A percentile compares a stretch with the other conserved stretches of the same genome.
phyloP scores from a whole-genome alignment of 2,888 invertebrate species.

The Drosophila cyrtoloma region DNA sequence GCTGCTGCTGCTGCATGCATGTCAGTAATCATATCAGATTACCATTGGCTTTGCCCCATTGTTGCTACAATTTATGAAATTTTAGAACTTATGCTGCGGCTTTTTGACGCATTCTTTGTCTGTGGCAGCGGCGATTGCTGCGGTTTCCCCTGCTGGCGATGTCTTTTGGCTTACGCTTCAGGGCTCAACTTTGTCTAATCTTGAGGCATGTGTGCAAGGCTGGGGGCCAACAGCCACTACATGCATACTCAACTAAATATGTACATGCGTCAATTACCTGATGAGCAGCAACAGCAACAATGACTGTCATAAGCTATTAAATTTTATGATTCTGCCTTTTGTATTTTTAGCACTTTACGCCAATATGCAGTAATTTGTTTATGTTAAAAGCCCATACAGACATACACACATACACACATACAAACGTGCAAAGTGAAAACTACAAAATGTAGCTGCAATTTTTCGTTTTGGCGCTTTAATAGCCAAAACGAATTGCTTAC shows the following conservation, averaged over 20 bases:
- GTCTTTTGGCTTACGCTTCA: conserved; percentile 30
- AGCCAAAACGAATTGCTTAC: conserved; percentile 72
- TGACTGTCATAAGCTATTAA: conserved; percentile 52
- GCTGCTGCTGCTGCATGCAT: conserved; percentile 62
- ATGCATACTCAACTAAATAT: conserved; percentile 12
- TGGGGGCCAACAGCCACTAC: not conserved
- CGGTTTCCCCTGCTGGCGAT: conserved; percentile 41
- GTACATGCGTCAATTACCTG: conserved; percentile 45
- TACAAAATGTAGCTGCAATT: conserved; percentile 19
- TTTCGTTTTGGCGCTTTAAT: conserved; percentile 64
- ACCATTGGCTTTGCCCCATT: conserved; percentile 78
- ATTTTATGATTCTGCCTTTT: conserved; percentile 51
- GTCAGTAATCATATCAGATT: conserved; percentile 80
- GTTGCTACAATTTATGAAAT: conserved; percentile 80
- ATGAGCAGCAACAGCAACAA: conserved; percentile 36
- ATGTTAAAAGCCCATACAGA: conserved; percentile 28
- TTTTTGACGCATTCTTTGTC: conserved; percentile 75
- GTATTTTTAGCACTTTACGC: conserved; percentile 55
- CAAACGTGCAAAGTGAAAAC: conserved; percentile 24
- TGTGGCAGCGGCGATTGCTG: conserved; percentile 51
- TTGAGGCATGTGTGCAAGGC: conserved; percentile 20
- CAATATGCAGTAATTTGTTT: conserved; percentile 51
- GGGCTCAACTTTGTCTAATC: conserved; percentile 61
- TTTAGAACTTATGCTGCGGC: conserved; percentile 78
- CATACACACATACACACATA: not conserved